phyloP scores from a whole-genome alignment of 2,797 vertebrate genomes.

The Parotocinclus haroldoi region DNA sequence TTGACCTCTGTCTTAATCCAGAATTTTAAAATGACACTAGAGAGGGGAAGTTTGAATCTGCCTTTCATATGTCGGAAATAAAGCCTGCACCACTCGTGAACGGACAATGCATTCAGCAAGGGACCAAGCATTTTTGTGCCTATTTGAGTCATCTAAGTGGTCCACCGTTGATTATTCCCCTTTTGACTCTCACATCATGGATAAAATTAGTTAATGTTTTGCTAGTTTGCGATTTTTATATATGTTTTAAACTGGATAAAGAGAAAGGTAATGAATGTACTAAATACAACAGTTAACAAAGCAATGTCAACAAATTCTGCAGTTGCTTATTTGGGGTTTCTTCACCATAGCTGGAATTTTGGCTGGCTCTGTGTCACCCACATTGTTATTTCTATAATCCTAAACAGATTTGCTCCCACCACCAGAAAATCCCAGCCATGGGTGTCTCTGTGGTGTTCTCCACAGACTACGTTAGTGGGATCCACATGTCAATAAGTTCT shows the following conservation, averaged over 20 bases:
- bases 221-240: background rate
- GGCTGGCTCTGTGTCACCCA: constrained; percentile 68
- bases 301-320: constrained; percentile 51
- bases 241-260: constrained; percentile 12
- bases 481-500: constrained; percentile 74
- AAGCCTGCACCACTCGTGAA: constrained; percentile 49
- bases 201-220: background rate
- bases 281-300: constrained; percentile 13
- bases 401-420: constrained; percentile 76
- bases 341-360: constrained; percentile 54
- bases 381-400: constrained; percentile 76
- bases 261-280: no score
- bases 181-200: constrained; percentile 3
- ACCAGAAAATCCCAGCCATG: constrained; percentile 70
- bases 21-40: constrained; percentile 54
- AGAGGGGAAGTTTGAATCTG: constrained; percentile 47
- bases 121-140: constrained; percentile 35
- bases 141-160: constrained; percentile 35
- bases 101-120: constrained; percentile 46
- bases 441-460: constrained; percentile 66
- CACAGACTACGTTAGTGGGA: constrained; percentile 73
- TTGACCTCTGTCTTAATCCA: constrained; percentile 46
- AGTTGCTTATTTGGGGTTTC: constrained; percentile 51
- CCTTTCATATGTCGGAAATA: constrained; percentile 51
- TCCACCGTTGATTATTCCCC: constrained; percentile 25